Conservation (phyloP, 2,888 invertebrate genomes). For the Idaea dimidiata region DNA sequence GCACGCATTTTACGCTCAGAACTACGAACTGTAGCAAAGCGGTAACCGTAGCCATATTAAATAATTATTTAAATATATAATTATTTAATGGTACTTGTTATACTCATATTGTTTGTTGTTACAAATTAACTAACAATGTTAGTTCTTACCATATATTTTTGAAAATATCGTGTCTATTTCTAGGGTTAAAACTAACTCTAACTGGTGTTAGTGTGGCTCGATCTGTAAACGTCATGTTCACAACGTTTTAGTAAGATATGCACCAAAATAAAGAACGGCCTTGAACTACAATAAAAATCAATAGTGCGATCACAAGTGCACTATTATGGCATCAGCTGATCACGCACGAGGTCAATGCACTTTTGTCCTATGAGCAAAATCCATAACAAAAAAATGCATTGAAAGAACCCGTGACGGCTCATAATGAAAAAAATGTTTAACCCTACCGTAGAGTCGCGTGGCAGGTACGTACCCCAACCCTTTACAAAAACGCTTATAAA, state of each 20-base stretch:
- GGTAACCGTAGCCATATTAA: neutral
- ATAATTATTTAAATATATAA: neutral
- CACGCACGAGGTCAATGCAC: slow-evolving; percentile 73
- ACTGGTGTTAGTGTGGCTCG: neutral
- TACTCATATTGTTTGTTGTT: too few species aligned
- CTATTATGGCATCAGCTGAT: slow-evolving; percentile 76
- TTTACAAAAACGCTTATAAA: slow-evolving; percentile 77
- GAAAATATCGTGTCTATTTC: too few species aligned
- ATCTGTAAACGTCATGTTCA: neutral
- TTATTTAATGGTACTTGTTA: too few species aligned
- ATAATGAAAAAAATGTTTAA: slow-evolving; percentile 68
- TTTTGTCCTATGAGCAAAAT: slow-evolving; percentile 53
- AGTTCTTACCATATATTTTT: too few species aligned
- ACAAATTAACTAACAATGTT: too few species aligned
- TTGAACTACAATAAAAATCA: slow-evolving; percentile 69
- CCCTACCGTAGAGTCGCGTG: slow-evolving; percentile 72
- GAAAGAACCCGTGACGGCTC: slow-evolving; percentile 56
- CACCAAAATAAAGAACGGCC: slow-evolving; percentile 46
- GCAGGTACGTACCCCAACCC: slow-evolving; percentile 81
- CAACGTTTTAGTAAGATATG: neutral
- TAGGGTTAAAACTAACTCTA: too few species aligned
- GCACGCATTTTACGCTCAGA: neutral
- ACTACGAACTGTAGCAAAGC: neutral
- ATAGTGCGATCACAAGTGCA: slow-evolving; percentile 72
- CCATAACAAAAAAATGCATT: slow-evolving; percentile 64